Base-by-base conservation (phyloP, 2,888 invertebrate species). In the Phania funesta region DNA sequence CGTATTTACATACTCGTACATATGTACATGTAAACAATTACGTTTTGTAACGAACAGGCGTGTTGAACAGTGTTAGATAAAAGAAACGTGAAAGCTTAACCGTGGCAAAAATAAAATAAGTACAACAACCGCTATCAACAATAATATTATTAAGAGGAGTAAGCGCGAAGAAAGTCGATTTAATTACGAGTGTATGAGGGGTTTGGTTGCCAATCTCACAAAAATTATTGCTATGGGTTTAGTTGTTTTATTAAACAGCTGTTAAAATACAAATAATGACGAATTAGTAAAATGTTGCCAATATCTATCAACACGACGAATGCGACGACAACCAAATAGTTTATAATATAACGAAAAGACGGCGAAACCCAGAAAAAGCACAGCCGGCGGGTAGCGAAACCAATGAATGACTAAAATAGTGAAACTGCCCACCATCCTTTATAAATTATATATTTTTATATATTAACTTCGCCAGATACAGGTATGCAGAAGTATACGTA, bases 71-170 rank as follows among this genome's bases (percentile, higher is more conserved):
- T 64, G 22, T 74, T 56, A 54, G 44, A 64, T 52, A 52, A 24
- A 13, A 64, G 50, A 44, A 82, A 82, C 78, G 77, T 82, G 77
- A 82, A 82, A 78, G 70, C 74, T 71, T 78, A 78, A 52, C 20
- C 41, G 67, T 67, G 62, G 56, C 44, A 29, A 44, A 44, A 64
- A 48, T 5, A 9, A 50, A 24, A 48, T 11, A 26, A n/a, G 24
- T 3, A 58, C 20, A 44, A 48, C 46, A 70, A 48, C 11, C 41
- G 38, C 58, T 50, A 50, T 50, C n/a, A 65, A 50, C 18, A 38
- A 65, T 46, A 73, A 8, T 8, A 13, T 18, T 41, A 60, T 48
- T 48, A 62, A 35, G 24, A n/a, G 18, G 48, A 70, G 58, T 46
- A 82, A 78, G n/a, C 32, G 64, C 64, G 38, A 78, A 22, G 50